Evolutionary conservation across 1,140 invertebrate genomes (phyloP).

Genomic region (Trachymyrmex cornetzi): DNA sequence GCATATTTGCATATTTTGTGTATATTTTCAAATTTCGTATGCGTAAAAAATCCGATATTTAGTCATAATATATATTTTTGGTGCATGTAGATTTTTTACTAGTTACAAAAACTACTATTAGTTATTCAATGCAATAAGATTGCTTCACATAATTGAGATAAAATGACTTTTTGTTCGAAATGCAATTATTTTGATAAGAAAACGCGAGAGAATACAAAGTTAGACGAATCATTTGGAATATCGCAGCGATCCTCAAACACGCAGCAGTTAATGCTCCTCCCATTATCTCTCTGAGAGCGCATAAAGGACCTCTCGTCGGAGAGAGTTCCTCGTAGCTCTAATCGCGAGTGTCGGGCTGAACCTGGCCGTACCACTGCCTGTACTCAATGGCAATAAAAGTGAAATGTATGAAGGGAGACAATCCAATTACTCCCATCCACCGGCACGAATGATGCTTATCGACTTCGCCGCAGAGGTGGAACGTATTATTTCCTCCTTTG

Average conservation of each 20-base stretch:
- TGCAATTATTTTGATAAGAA: background rate
- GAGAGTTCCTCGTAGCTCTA: conserved; percentile 58
- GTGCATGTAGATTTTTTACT: background rate
- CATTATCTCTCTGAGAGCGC: conserved; percentile 34
- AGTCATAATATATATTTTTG: background rate
- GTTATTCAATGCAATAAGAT: background rate
- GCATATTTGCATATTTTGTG: too few species aligned
- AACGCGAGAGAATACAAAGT: background rate
- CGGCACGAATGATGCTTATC: conserved; percentile 71
- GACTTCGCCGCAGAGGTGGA: conserved; percentile 63
- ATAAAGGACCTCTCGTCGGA: conserved; percentile 47
- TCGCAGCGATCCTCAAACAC: conserved; percentile 46
- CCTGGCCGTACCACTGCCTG: conserved; percentile 42
- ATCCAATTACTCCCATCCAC: conserved; percentile 79
- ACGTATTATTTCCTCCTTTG: conserved; percentile 73
- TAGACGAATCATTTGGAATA: conserved; percentile 25
- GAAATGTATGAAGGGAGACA: conserved; percentile 78
- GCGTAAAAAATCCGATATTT: too few species aligned
- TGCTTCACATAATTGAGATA: background rate
- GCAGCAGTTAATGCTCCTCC: conserved; percentile 42
- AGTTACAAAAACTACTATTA: background rate
- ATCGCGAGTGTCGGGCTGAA: conserved; percentile 69
- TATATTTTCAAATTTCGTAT: too few species aligned
- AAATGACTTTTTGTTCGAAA: conserved; percentile 3
- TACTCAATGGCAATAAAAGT: conserved; percentile 67